Evolutionary conservation across 1,140 invertebrate genomes (phyloP).

Genomic region (Cotesia vestalis): DNA sequence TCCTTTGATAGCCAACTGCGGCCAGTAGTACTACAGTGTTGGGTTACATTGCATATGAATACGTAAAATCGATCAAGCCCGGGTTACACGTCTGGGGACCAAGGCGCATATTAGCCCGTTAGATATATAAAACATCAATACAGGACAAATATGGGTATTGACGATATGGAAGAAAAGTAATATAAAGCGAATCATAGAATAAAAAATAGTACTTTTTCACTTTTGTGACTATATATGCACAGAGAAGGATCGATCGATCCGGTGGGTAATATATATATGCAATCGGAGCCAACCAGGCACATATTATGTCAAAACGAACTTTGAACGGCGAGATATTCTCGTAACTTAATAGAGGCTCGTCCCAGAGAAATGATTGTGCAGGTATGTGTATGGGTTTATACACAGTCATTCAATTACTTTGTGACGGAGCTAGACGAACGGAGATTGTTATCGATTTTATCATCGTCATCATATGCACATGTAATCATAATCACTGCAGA

Average conservation of each 20-base stretch:
- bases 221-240: no score
- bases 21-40: no score
- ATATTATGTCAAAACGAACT: slow-evolving; percentile 17
- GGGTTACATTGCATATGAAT: no score
- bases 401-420: slow-evolving; percentile 12
- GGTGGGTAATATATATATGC: not conserved
- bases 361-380: not conserved
- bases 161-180: no score
- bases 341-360: slow-evolving; percentile 11
- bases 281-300: not conserved
- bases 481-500: not conserved
- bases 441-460: not conserved
- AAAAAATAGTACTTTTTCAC: no score
- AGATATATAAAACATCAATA: no score
- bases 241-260: not conserved
- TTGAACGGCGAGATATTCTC: slow-evolving; percentile 11
- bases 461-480: not conserved
- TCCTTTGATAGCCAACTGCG: no score
- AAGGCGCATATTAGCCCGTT: no score
- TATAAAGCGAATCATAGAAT: no score
- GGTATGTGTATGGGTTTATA: not conserved
- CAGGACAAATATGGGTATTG: no score
- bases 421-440: not conserved
- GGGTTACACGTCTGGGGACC: no score
- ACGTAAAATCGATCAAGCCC: no score